Evolutionary conservation across 2,888 invertebrate genomes (phyloP), one percentile per base, ranked within the genome.

Genomic region (Chymomyza fuscimana): DNA sequence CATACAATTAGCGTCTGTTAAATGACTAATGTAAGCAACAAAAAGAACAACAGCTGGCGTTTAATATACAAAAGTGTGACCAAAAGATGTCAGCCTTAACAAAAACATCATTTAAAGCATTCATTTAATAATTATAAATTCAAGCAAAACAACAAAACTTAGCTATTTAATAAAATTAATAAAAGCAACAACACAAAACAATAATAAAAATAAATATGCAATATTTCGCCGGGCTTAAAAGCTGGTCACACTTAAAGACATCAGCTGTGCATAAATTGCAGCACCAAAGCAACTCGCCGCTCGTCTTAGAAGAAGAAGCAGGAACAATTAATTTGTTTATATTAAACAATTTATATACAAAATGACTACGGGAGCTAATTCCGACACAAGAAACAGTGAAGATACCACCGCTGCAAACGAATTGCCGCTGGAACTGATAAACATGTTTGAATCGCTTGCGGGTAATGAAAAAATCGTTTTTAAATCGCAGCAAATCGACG

Each of bases 401-500:
- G 52, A 32, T 40, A 36, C 36, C 7, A 32, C 50, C 5, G 65
- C 59, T 10, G 9, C 63, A 25, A 58, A 67, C 4, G 71, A 62
- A 10, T 46, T 86, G 5, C 88, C 86, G 0, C n/a, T 63, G 1
- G 79, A 85, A 64, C 77, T 90, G 4, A 51, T 81, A 19, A 80
- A 88, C 22, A 85, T 91, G 54, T 89, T 91, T 59, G 81, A 89
- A 71, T 82, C 82, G 69, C 74, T 91, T 4, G 87, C 90, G 0
- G 72, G 72, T 15, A 91, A 91, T 74, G 9, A 65, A 0, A 80
- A 80, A 40, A 91, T 92, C 56, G 93, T 94, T 75, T 97, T 97
- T 84, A 96, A 96, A 92, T 96, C 95, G 86, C 96, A 97, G 89
- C 97, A 97, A 91, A 93, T 95, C 63, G 94, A 94, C 84, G 96